A percentile compares a stretch with the other conserved stretches of the same genome.
Conservation (phyloP, 2,113 vertebrate species). For the Pogona vitticeps region DNA sequence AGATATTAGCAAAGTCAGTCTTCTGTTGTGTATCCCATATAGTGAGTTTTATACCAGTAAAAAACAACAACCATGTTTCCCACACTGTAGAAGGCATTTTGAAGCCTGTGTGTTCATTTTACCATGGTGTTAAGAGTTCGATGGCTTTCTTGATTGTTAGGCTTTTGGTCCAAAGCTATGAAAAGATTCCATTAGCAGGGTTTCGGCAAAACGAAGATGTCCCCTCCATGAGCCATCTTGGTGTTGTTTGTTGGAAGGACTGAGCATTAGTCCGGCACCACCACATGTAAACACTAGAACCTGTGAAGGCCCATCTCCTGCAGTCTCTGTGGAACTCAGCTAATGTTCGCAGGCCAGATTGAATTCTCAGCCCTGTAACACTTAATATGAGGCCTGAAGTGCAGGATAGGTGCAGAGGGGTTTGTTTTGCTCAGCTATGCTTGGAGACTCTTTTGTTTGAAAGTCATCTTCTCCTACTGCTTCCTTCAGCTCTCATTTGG, state of each 20-base stretch:
- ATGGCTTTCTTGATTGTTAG: not conserved
- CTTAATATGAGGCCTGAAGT: not conserved
- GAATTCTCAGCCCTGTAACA: not conserved
- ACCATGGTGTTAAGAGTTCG: not conserved
- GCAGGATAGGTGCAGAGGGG: not conserved
- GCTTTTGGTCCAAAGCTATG: not conserved
- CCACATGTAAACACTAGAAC: not conserved
- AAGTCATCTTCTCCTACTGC: not conserved
- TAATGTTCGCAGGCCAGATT: not conserved
- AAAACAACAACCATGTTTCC: not conserved
- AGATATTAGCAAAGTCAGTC: not conserved
- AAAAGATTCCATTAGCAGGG: slow-evolving; percentile 42
- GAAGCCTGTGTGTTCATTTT: not conserved
- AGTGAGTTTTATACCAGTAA: fast-evolving
- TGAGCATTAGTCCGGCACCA: not conserved
- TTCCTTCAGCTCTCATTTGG: not conserved
- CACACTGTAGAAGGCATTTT: not conserved
- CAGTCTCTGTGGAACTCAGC: not conserved
- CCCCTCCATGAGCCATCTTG: slow-evolving; percentile 19
- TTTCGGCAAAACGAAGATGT: slow-evolving; percentile 13
- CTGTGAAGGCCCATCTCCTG: not conserved
- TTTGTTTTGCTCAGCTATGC: not conserved
- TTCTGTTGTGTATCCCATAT: not conserved
- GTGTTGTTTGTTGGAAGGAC: slow-evolving; percentile 8
- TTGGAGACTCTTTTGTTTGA: not conserved